Evolutionary conservation across 2,797 vertebrate genomes (phyloP).

Genomic region (Nothura maculosa): DNA sequence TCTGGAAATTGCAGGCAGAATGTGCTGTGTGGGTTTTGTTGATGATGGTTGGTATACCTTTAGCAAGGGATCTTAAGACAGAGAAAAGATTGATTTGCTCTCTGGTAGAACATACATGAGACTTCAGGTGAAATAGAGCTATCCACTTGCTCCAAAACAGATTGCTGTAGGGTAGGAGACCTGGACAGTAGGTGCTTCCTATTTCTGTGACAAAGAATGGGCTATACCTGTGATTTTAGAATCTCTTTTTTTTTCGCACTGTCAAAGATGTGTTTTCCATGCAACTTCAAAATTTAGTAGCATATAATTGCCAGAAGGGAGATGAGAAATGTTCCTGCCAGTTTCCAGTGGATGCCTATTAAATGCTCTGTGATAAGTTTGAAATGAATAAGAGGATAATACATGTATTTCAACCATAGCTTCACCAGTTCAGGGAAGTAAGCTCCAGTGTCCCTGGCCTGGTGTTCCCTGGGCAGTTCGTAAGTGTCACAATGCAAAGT

Average conservation of each 20-base stretch:
- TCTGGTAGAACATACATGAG: background rate
- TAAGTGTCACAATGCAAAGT: rapidly evolving
- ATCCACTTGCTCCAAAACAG: background rate
- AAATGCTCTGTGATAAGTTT: slow-evolving; percentile 31
- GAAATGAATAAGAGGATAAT: slow-evolving; percentile 4
- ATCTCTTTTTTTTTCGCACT: background rate
- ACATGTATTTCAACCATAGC: background rate
- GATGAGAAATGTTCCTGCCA: slow-evolving; percentile 7
- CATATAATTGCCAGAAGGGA: slow-evolving; percentile 21
- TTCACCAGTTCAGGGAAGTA: background rate
- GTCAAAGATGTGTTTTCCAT: background rate
- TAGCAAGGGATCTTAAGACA: background rate
- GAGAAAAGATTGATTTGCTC: background rate
- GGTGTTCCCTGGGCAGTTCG: background rate
- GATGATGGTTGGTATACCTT: background rate
- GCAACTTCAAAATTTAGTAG: slow-evolving; percentile 42
- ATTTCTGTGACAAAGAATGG: background rate
- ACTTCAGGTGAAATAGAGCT: slow-evolving; percentile 9
- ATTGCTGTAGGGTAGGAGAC: background rate
- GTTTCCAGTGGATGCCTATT: slow-evolving; percentile 50
- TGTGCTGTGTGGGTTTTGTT: background rate
- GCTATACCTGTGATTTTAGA: slow-evolving; percentile 4
- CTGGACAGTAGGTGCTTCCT: background rate
- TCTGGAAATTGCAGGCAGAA: background rate
- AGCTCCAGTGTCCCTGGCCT: background rate